Conservation (phyloP, 2,797 vertebrate species). For the Chelon labrosus region DNA sequence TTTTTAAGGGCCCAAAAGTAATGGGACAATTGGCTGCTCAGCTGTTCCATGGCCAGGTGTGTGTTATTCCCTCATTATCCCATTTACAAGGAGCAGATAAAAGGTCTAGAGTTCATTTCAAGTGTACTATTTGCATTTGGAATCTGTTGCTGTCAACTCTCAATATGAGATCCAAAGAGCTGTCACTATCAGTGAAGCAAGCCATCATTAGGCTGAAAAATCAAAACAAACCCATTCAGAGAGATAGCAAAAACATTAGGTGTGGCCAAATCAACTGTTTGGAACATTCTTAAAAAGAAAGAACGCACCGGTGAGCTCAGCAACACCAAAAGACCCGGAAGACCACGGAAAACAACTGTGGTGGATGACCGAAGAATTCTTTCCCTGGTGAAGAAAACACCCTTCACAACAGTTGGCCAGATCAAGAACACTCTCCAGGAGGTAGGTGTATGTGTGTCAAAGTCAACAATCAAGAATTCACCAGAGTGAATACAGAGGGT, state of each 20-base stretch:
- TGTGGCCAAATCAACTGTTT: slow-evolving; percentile 35
- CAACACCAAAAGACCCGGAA: no score
- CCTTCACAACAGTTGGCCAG: slow-evolving; percentile 58
- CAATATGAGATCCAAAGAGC: slow-evolving; percentile 47
- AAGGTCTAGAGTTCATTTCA: no score
- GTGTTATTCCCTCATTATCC: slow-evolving; percentile 10
- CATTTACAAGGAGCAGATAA: slow-evolving; percentile 2
- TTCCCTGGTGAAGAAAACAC: slow-evolving; percentile 17
- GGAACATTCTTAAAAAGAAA: slow-evolving; percentile 30
- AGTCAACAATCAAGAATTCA: no score
- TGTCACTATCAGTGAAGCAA: slow-evolving; percentile 50
- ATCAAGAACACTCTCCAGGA: slow-evolving; percentile 61
- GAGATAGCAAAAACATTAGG: slow-evolving; percentile 12
- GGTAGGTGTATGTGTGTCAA: no score
- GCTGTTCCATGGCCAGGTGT: slow-evolving; percentile 13
- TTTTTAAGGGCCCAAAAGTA: slow-evolving; percentile 1
- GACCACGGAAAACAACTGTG: no score
- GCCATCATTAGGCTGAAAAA: slow-evolving; percentile 47
- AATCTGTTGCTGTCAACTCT: not conserved
- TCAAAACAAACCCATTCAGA: slow-evolving; percentile 22
- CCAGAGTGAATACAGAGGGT: no score
- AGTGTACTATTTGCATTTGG: no score
- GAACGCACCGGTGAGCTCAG: no score
- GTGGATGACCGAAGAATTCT: no score
- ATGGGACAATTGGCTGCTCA: slow-evolving; percentile 15